These are phyloP conservation scores for Allolobophora icterica DNA, from an alignment of 2,888 invertebrate species.

Conservation along the genomic window DNA sequence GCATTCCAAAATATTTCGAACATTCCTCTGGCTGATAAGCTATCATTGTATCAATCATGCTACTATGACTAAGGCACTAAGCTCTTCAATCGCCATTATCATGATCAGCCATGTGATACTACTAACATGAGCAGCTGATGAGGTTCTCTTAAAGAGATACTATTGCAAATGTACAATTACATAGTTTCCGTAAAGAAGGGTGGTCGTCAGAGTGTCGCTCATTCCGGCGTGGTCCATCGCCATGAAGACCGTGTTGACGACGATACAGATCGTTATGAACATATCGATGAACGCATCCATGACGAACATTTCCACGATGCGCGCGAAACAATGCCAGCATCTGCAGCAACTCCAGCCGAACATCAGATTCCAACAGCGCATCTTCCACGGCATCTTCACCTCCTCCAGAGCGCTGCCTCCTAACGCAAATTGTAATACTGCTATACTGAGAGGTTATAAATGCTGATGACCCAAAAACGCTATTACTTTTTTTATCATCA, in stretches of 20 bases:
- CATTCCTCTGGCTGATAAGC: not conserved
- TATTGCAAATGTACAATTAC: constrained; percentile 72
- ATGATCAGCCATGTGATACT: too few relatives aligned
- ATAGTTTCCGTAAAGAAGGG: constrained; percentile 90
- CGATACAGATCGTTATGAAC: constrained; percentile 96
- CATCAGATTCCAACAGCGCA: constrained; percentile 55
- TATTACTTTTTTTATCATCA: not conserved
- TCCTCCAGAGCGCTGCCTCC: not conserved
- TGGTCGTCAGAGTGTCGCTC: constrained; percentile 79
- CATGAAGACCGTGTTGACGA: constrained; percentile 97
- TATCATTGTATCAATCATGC: not conserved
- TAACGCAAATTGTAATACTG: not conserved
- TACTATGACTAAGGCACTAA: too few relatives aligned
- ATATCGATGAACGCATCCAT: constrained; percentile 98
- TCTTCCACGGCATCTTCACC: constrained; percentile 44
- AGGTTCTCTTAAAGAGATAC: not conserved
- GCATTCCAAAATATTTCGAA: not conserved
- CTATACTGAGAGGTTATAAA: not conserved
- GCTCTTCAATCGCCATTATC: too few relatives aligned
- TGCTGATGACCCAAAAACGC: not conserved
- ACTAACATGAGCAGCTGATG: too few relatives aligned
- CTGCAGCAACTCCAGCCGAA: constrained; percentile 88
- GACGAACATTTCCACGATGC: constrained; percentile 82
- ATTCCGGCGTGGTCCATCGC: constrained; percentile 94
- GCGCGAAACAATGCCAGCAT: constrained; percentile 74